A percentile compares a stretch with the other conserved stretches of the same genome.
Conservation (phyloP, 2,113 vertebrate genomes). For the Mesitornis unicolor region DNA sequence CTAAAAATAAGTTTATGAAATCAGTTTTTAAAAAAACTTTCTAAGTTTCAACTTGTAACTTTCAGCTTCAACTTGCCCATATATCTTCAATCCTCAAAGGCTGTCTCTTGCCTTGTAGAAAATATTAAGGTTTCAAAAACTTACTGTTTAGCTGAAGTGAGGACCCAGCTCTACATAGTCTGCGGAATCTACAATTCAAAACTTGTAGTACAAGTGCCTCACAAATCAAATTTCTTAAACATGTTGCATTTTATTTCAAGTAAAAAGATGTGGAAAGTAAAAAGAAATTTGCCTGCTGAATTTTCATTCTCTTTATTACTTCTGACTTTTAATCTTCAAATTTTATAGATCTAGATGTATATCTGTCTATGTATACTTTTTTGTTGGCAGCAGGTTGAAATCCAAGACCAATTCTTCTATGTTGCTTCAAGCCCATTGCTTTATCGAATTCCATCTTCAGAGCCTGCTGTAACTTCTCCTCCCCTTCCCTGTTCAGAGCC, state of each 20-base stretch:
- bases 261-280: neutral
- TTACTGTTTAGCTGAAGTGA: neutral
- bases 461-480: conserved; percentile 77
- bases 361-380: conserved; percentile 79
- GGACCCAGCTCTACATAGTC: neutral
- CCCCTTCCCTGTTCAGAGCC: conserved; percentile 79
- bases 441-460: conserved; percentile 86
- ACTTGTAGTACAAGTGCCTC: neutral
- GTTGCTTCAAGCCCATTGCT: conserved; percentile 77
- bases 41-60: neutral
- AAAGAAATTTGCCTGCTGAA: neutral
- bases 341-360: conserved; percentile 76
- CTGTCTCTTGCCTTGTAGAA: neutral
- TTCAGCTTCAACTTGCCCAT: too few species aligned
- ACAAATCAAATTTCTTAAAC: neutral
- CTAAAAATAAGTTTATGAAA: neutral
- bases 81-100: neutral
- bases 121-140: neutral
- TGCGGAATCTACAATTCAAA: neutral
- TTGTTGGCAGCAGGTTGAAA: conserved; percentile 73
- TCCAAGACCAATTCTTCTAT: conserved; percentile 82
- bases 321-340: conserved; percentile 77
- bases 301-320: neutral
- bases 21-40: neutral
- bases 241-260: neutral